phyloP scores from a whole-genome alignment of 2,113 vertebrate species.

The Aegithalos caudatus region DNA sequence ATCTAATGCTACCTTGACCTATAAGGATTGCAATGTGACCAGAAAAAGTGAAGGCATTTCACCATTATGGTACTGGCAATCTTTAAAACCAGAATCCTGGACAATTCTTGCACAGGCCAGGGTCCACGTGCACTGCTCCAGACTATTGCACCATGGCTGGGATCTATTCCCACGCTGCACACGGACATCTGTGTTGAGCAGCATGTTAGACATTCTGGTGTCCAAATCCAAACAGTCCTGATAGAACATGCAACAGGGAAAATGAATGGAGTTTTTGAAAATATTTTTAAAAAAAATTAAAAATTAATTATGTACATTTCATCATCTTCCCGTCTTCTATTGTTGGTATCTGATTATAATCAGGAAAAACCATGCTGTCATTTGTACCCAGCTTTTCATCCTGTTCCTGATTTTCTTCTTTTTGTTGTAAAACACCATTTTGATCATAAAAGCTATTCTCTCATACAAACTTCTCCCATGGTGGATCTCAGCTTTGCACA shows the following conservation, averaged over 20 bases:
- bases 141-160: background rate
- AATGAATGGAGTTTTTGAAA: background rate
- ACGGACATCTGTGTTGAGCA: background rate
- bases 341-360: background rate
- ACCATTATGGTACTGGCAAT: background rate
- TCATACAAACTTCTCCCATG: slow-evolving; percentile 7
- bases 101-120: rapidly evolving
- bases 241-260: background rate
- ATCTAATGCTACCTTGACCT: background rate
- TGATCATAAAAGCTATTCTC: background rate
- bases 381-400: background rate
- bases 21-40: background rate
- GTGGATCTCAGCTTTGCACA: slow-evolving; percentile 57
- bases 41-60: background rate
- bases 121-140: background rate
- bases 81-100: background rate
- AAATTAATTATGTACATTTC: background rate
- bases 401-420: background rate
- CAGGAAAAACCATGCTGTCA: background rate
- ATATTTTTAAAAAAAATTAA: background rate
- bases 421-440: background rate
- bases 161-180: background rate
- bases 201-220: background rate
- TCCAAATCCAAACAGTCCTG: background rate
- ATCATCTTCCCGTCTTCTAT: background rate